Evolutionary conservation across 1,140 invertebrate species (phyloP), one percentile per base, ranked within the genome.

Genomic region (Calliopsis andreniformis): DNA sequence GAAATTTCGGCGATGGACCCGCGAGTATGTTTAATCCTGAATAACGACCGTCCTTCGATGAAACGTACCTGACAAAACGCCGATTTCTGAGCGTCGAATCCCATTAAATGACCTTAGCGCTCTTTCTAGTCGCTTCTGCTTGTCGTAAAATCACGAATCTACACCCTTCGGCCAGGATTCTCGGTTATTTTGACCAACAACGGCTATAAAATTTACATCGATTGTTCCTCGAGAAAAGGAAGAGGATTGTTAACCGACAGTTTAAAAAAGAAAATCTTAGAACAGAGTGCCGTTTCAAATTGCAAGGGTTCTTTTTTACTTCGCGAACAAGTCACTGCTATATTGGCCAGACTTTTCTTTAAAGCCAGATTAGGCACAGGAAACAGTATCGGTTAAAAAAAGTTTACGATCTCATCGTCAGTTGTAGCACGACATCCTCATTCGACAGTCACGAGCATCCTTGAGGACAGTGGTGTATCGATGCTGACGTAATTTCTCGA

Each of bases 21-120:
- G 43, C n/a, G 43, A 49, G 43, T 51, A 69, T 49, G 62, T 49
- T 76, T 86, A 85, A 86, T 84, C 75, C 71, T 80, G 80, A 86
- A 72, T 84, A 78, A 86, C 75, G 84, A 43, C 53, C 77, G 79
- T 82, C 77, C 75, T 75, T 79, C 77, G 47, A 39, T 35, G 16
- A 63, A 67, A 61, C 55, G 61, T 6, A 51, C 35, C 61, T 25
- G 18, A 30, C 32, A 47, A 69, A 42, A 45, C 49, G 47, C 53
- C 59, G 47, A 28, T 72, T 51, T 23, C 62, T 7, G 23, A n/a
- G 35, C 16, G 35, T 39, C 4, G 70, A 55, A 32, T 23, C 45
- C 35, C 39, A 66, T 66, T 73, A 45, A 66, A 66, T 30, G 25
- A 25, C 14, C 61, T 4, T 51, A 55, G 32, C 10, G 16, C 20